Evolutionary conservation across 2,888 invertebrate species (phyloP).

Genomic region (Melieria crassipennis): DNA sequence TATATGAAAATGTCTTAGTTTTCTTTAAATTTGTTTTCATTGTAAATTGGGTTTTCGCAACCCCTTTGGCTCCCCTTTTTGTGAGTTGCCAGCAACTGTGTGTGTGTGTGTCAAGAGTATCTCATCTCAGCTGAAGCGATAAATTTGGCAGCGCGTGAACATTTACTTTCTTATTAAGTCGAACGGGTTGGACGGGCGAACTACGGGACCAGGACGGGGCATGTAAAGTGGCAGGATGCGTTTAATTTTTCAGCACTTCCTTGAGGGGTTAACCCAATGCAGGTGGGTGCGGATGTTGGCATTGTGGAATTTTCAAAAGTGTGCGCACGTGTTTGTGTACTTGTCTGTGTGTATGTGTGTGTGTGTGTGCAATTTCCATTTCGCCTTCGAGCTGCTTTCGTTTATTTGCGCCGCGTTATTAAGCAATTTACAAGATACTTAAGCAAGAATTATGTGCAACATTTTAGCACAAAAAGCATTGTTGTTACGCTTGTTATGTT

Average conservation of each 20-base stretch:
- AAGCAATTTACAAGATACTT: conserved; percentile 65
- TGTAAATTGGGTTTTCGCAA: no score
- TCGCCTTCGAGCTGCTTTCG: background rate
- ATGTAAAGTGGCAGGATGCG: background rate
- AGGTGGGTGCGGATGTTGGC: no score
- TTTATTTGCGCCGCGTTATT: conserved; percentile 48
- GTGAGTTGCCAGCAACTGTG: no score
- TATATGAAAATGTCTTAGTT: no score
- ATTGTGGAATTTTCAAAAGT: background rate
- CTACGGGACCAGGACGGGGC: background rate
- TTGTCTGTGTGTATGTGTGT: background rate
- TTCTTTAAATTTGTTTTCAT: no score
- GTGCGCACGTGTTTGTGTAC: background rate
- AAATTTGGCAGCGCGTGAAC: conserved; percentile 60
- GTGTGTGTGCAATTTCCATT: background rate
- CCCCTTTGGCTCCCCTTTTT: no score
- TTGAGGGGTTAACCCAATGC: background rate
- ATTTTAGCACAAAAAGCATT: conserved; percentile 58
- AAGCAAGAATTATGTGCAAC: conserved; percentile 63
- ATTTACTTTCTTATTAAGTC: conserved; percentile 63
- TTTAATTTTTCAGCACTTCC: conserved; percentile 14
- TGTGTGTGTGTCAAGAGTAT: no score
- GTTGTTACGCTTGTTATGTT: conserved; percentile 45
- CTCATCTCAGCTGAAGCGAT: conserved; percentile 40
- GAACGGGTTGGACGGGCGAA: conserved; percentile 41